Base-by-base conservation (phyloP, 2,113 vertebrate species). In the Sialia sialis region DNA sequence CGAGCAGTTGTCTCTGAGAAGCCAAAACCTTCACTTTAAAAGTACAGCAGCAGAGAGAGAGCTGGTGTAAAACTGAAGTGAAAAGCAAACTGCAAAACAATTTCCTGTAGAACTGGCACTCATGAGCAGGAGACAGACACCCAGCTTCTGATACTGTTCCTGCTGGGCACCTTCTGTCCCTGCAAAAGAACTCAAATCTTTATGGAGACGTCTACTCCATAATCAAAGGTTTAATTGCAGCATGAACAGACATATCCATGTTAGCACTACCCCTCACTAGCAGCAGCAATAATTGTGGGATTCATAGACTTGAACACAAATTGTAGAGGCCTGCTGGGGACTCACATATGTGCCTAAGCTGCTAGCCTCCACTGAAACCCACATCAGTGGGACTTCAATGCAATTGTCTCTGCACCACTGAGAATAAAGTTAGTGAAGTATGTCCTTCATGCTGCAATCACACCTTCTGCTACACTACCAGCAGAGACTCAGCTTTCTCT, bases 161-260 rank as follows among this genome's bases (percentile, higher is more conserved):
- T 91, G 84, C 89, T 95, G 86, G 69, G 80, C 49, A 69, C 87
- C 84, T 95, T 92, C 94, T 84, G 96, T 82, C 80, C 84, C 79
- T 66, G 60, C 12, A 72, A 59, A 81, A 89, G 84, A 79, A 54
- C 62, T 95, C 51, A 69, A 58, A 93, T 91, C 46, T 92, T 80
- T 74, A 90, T 68, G 56, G 80, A 80, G 68, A 89, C 67, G 55
- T 72, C 80, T 94, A 30, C 56, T 48, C 55, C 26, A 55, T 64
- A 95, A 67, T 90, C 59, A 94, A 94, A 90, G 72, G 68, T 92
- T 86, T 75, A 77, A 89, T 46, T 9, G 0, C 86, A 95, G 90
- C 76, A 78, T n/a, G 60, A 89, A 66, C 22, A 93, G 72, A 56
- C 39, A 60, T 52, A 82, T 11, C 29, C 59, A 70, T 3, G 16